phyloP scores from a whole-genome alignment of 2,797 vertebrate species.

The Zenarchopterus dispar region DNA sequence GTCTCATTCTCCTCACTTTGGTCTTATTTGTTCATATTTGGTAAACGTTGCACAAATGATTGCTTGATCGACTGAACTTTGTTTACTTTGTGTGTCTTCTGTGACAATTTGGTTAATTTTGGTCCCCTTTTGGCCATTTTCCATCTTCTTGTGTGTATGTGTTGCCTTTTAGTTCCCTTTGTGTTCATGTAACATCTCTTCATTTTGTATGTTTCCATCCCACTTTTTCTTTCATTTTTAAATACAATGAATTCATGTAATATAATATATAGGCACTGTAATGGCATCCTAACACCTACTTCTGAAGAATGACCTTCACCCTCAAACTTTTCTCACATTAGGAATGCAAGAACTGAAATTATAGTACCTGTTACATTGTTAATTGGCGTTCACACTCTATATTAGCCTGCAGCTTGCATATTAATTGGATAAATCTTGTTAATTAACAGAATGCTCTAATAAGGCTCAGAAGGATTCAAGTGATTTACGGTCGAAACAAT shows the following conservation, averaged over 20 bases:
- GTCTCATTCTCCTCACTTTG: too few species aligned
- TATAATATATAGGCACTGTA: slow-evolving; percentile 1
- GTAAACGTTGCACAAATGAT: too few species aligned
- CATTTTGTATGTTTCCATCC: too few species aligned
- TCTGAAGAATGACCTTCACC: not conserved
- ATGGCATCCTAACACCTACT: slow-evolving; percentile 1
- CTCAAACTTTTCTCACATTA: slow-evolving; percentile 21
- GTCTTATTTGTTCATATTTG: too few species aligned
- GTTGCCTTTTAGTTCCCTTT: not conserved
- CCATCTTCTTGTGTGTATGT: not conserved
- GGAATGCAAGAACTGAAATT: slow-evolving; percentile 14
- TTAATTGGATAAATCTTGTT: slow-evolving; percentile 58
- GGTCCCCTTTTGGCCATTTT: not conserved
- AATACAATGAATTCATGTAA: too few species aligned
- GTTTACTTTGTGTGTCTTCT: not conserved
- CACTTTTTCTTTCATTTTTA: not conserved
- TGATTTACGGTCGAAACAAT: slow-evolving; percentile 36
- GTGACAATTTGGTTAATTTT: not conserved
- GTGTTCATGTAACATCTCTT: not conserved
- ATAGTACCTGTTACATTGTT: slow-evolving; percentile 19
- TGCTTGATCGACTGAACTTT: not conserved
- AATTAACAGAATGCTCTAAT: slow-evolving; percentile 35
- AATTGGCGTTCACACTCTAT: slow-evolving; percentile 34
- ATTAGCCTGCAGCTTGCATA: slow-evolving; percentile 40
- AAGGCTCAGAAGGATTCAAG: slow-evolving; percentile 51